Percentiles rank a stretch among this genome's conserved stretches.
Conservation (phyloP, 1,140 invertebrate genomes). For the Potamilus streckersoni region DNA sequence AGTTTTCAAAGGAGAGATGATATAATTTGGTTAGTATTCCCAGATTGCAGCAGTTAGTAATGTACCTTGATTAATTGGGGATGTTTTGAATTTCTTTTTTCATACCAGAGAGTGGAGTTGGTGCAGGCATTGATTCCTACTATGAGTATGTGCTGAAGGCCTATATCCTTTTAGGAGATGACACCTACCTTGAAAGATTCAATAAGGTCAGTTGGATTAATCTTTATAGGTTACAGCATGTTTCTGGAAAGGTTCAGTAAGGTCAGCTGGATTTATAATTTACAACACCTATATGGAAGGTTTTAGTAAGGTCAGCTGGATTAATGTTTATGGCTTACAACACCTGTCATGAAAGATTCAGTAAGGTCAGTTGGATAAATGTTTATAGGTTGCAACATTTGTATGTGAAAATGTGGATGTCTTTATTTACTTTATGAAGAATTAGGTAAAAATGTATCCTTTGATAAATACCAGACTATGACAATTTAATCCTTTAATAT, state of each 20-base stretch:
- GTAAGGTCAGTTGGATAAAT: background rate
- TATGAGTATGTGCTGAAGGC: conserved; percentile 99
- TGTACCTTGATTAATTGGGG: too few species aligned
- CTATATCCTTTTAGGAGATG: conserved; percentile 81
- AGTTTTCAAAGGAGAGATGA: too few species aligned
- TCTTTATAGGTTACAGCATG: background rate
- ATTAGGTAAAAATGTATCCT: too few species aligned
- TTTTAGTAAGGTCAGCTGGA: background rate
- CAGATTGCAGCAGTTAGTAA: too few species aligned
- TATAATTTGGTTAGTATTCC: too few species aligned
- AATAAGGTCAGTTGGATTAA: conserved; percentile 75
- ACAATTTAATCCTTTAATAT: too few species aligned
- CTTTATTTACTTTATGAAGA: too few species aligned
- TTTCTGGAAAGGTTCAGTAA: too few species aligned
- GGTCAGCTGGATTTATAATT: too few species aligned
- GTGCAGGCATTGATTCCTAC: conserved; percentile 99
- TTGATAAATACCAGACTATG: too few species aligned
- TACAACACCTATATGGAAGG: too few species aligned
- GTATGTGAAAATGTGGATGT: background rate
- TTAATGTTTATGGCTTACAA: background rate
- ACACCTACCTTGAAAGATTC: conserved; percentile 90
- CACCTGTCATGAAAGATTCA: too few species aligned
- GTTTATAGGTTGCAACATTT: background rate
- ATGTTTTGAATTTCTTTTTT: conserved; percentile 10
- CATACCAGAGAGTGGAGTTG: conserved; percentile 88